phyloP scores from a whole-genome alignment of 2,113 vertebrate genomes.

The Panthera tigris region DNA sequence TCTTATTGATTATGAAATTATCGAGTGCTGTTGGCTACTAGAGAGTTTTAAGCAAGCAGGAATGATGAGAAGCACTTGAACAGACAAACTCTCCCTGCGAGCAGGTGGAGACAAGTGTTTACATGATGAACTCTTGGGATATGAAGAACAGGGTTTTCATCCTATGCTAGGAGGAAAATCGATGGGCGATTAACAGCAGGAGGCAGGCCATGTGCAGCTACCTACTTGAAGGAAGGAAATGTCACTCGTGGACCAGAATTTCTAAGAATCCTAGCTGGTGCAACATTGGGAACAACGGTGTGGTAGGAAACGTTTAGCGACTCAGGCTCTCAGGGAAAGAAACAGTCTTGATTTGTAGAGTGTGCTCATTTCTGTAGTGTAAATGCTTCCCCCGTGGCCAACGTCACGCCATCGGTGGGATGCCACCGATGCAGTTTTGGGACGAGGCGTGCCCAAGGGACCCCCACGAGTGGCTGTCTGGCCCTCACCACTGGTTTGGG shows the following conservation, averaged over 20 bases:
- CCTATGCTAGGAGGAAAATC: background rate
- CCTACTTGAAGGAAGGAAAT: too few species aligned
- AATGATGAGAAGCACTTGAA: background rate
- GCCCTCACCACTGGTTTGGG: accelerated
- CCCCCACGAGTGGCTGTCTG: accelerated
- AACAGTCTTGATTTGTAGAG: accelerated
- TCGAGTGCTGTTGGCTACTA: background rate
- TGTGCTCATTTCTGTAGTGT: background rate
- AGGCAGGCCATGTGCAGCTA: accelerated
- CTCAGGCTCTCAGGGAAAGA: accelerated
- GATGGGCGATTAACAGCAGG: background rate
- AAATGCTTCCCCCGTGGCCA: accelerated
- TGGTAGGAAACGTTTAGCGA: accelerated
- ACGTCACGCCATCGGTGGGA: background rate
- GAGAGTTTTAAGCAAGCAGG: background rate
- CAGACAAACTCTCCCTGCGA: background rate
- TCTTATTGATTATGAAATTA: constrained; percentile 53
- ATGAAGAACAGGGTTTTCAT: background rate
- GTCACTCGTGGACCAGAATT: background rate
- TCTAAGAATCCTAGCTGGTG: background rate
- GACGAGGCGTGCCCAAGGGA: accelerated
- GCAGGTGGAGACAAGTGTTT: background rate
- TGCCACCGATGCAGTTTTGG: accelerated
- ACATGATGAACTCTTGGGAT: background rate
- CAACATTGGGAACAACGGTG: accelerated